phyloP scores from a whole-genome alignment of 1,140 invertebrate species.

The Wiebesia pumilae region DNA sequence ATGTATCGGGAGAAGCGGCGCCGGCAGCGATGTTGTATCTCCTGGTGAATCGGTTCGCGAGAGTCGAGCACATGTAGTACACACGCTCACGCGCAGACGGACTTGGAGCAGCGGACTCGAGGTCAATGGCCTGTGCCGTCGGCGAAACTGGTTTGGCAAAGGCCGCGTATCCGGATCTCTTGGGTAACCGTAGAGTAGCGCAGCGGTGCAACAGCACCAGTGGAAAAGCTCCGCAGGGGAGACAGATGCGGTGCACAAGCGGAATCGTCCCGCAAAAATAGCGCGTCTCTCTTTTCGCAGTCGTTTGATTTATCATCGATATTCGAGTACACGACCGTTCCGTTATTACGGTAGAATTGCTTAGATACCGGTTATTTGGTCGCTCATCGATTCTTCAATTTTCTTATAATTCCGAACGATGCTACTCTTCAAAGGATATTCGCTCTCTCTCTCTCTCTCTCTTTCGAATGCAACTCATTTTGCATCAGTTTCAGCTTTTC shows the following conservation, averaged over 20 bases:
- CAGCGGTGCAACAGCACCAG: neutral
- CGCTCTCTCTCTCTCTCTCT: no score
- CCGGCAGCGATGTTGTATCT: neutral
- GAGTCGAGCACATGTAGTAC: neutral
- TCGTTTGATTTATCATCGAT: no score
- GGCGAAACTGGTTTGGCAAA: slow-evolving; percentile 37
- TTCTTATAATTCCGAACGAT: no score
- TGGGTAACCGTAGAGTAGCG: neutral
- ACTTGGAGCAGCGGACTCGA: neutral
- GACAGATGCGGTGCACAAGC: neutral
- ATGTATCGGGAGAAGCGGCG: neutral
- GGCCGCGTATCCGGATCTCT: slow-evolving; percentile 33
- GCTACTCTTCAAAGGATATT: no score
- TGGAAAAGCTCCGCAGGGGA: slow-evolving; percentile 4
- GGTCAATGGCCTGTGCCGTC: slow-evolving; percentile 18
- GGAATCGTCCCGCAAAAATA: neutral
- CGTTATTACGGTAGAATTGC: no score
- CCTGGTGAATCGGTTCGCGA: neutral
- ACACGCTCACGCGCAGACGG: neutral
- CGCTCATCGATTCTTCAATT: no score
- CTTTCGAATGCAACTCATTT: no score
- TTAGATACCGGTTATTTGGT: no score
- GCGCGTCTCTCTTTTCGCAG: no score
- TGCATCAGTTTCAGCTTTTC: no score
- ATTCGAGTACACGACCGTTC: neutral